Percentiles rank a stretch among this genome's conserved stretches.
Evolutionary conservation across 2,113 vertebrate species (phyloP).

Genomic region (Erythrocercus mccallii): DNA sequence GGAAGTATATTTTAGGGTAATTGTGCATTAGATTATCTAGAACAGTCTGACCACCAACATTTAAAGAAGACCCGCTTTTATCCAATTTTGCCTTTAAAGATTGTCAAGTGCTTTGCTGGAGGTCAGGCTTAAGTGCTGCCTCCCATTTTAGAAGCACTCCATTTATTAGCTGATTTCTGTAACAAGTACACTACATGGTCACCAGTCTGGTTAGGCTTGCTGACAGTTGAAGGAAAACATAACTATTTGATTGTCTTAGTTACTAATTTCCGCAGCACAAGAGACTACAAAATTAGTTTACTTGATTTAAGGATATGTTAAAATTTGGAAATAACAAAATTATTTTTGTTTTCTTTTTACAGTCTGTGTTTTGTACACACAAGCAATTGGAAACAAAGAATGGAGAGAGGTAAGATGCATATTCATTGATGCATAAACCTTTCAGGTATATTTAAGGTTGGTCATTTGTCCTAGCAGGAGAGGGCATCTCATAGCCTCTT

Average conservation of each 20-base stretch:
- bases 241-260: background rate
- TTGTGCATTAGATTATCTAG: background rate
- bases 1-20: background rate
- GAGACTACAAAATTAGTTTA: background rate
- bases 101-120: background rate
- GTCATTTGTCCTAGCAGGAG: background rate
- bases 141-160: background rate
- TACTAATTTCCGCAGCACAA: background rate
- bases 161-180: background rate
- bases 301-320: background rate
- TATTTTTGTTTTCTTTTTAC: slow-evolving; percentile 32
- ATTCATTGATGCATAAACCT: background rate
- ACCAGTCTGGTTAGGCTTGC: background rate
- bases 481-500: background rate
- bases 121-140: background rate
- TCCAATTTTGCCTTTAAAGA: background rate
- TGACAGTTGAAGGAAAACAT: background rate
- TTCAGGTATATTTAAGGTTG: background rate
- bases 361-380: slow-evolving; percentile 97
- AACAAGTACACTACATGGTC: background rate
- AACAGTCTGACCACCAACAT: background rate
- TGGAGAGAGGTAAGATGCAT: slow-evolving; percentile 93
- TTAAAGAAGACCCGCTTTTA: background rate
- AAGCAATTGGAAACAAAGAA: slow-evolving; percentile 95
- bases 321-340: background rate